Percentiles rank a stretch among this genome's conserved stretches.
Conservation (phyloP, 2,888 invertebrate genomes). For the Xanthorhoe designata region DNA sequence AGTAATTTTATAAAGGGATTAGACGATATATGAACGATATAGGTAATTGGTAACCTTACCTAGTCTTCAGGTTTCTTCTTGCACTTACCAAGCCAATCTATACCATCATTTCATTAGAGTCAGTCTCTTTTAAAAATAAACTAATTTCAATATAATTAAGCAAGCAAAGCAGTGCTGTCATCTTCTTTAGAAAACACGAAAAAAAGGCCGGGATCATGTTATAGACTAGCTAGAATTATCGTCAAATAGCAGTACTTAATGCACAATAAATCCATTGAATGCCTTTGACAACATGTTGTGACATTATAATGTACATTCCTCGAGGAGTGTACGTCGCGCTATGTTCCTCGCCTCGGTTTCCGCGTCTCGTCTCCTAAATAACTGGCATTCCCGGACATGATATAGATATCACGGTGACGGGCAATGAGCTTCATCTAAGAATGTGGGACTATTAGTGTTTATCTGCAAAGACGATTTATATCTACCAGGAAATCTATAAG, state of each 20-base stretch:
- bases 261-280: not conserved
- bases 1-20: not conserved
- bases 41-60: too few relatives aligned
- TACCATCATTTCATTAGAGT: too few relatives aligned
- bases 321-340: conserved; percentile 16
- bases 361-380: conserved; percentile 26
- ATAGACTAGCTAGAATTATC: too few relatives aligned
- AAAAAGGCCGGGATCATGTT: not conserved
- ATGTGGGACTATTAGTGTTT: conserved; percentile 7
- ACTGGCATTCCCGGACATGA: conserved; percentile 12
- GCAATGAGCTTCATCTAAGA: conserved; percentile 6
- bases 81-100: too few relatives aligned
- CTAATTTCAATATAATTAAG: too few relatives aligned
- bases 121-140: too few relatives aligned
- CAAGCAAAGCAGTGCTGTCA: too few relatives aligned
- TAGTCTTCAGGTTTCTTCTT: too few relatives aligned
- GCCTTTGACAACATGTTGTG: not conserved
- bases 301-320: not conserved
- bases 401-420: conserved; percentile 15
- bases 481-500: not conserved
- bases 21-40: not conserved
- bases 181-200: not conserved
- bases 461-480: not conserved
- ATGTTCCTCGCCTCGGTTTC: conserved; percentile 11
- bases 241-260: too few relatives aligned